phyloP scores from a whole-genome alignment of 2,888 invertebrate species.

The Gisinianus flammeolus region DNA sequence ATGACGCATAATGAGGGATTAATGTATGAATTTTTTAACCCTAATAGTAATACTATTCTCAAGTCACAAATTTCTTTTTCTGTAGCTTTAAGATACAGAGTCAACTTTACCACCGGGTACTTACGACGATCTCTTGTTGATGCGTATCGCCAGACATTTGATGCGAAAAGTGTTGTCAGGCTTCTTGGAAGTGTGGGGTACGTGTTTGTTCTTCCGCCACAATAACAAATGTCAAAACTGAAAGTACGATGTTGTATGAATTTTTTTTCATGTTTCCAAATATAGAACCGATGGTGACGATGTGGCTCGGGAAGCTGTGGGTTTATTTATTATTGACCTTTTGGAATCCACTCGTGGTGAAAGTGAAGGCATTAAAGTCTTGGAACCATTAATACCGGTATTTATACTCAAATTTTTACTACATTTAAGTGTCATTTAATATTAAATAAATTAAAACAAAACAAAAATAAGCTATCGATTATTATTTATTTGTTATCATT shows the following conservation, averaged over 20 bases:
- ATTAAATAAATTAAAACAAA: not conserved
- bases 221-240: too few relatives aligned
- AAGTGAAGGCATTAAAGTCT: conserved; percentile 61
- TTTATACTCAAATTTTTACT: too few relatives aligned
- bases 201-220: too few relatives aligned
- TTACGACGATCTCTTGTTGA: conserved; percentile 68
- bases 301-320: conserved; percentile 65
- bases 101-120: conserved; percentile 67
- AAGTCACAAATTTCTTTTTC: not conserved
- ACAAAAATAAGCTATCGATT: too few relatives aligned
- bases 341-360: conserved; percentile 58
- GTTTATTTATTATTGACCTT: conserved; percentile 67
- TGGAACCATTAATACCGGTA: conserved; percentile 34
- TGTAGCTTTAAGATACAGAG: conserved; percentile 64
- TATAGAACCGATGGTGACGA: conserved; percentile 49
- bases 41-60: too few relatives aligned
- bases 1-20: conserved; percentile 7
- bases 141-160: conserved; percentile 69
- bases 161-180: conserved; percentile 70
- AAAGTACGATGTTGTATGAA: too few relatives aligned
- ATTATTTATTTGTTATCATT: too few relatives aligned
- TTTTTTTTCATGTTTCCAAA: not conserved
- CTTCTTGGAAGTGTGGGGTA: conserved; percentile 63
- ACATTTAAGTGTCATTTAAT: conserved; percentile 23
- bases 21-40: too few relatives aligned